A percentile compares a stretch with the other conserved stretches of the same genome.
phyloP scores from a whole-genome alignment of 2,113 vertebrate species.

The Ciconia maguari region DNA sequence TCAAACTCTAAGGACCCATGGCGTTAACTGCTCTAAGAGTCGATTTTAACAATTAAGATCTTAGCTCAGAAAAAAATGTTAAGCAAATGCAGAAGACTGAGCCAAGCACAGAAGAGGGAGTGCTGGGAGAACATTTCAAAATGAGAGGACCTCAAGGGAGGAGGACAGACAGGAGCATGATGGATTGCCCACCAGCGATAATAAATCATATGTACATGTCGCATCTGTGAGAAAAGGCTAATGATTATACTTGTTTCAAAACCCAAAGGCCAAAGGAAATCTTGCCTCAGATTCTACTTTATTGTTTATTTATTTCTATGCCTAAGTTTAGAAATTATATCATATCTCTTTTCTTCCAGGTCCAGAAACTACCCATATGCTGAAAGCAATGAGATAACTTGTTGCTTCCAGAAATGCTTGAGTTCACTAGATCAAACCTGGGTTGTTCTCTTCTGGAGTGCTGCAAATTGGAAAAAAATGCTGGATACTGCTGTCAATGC shows the following conservation, averaged over 20 bases:
- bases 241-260: neutral
- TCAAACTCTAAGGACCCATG: neutral
- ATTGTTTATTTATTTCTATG: neutral
- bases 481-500: neutral
- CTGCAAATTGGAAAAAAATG: neutral
- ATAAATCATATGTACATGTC: neutral
- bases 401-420: neutral
- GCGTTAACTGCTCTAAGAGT: neutral
- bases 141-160: neutral
- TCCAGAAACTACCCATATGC: neutral
- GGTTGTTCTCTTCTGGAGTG: neutral
- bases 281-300: neutral
- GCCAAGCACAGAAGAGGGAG: neutral
- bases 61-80: neutral
- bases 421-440: neutral
- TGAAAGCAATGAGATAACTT: neutral
- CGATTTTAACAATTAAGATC: neutral
- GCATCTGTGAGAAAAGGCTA: neutral
- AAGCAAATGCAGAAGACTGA: neutral
- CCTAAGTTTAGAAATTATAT: neutral
- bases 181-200: neutral
- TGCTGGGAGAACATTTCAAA: neutral
- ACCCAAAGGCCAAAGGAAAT: neutral
- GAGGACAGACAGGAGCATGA: neutral
- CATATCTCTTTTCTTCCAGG: neutral